phyloP scores from a whole-genome alignment of 2,888 invertebrate species.

The Cephonodes hylas region DNA sequence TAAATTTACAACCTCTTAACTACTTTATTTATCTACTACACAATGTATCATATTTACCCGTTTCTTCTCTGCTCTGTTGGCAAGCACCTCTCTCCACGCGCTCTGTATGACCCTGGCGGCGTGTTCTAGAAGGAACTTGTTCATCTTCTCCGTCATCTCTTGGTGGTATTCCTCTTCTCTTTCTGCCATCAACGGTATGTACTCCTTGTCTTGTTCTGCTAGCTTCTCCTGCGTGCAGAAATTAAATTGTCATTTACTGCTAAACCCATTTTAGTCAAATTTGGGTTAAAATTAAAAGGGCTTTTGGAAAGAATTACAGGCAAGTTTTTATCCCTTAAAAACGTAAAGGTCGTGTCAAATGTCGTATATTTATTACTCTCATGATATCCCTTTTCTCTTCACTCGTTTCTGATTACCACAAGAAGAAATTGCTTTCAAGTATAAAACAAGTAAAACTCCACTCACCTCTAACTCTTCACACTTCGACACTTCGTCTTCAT shows the following conservation, averaged over 20 bases:
- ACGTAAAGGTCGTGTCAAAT: too few relatives aligned
- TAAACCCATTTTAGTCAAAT: background rate
- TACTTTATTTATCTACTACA: background rate
- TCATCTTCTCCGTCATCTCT: conserved; percentile 76
- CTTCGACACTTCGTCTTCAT: conserved; percentile 69
- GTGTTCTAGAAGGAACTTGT: conserved; percentile 63
- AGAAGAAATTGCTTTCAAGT: background rate
- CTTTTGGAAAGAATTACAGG: too few relatives aligned
- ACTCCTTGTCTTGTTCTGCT: conserved; percentile 78
- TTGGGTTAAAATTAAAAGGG: too few relatives aligned
- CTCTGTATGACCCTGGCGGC: conserved; percentile 67
- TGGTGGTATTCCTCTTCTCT: conserved; percentile 79
- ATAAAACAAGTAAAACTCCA: background rate
- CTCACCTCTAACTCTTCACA: conserved; percentile 69
- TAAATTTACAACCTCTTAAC: too few relatives aligned
- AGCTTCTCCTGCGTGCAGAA: conserved; percentile 62
- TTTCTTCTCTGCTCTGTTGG: conserved; percentile 66
- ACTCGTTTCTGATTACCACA: too few relatives aligned
- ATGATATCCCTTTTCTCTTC: too few relatives aligned
- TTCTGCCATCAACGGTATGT: conserved; percentile 79
- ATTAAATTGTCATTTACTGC: background rate
- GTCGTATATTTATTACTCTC: too few relatives aligned
- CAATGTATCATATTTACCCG: conserved; percentile 42
- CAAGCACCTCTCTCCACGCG: conserved; percentile 65
- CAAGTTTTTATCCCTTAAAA: too few relatives aligned